Evolutionary conservation across 2,888 invertebrate species (phyloP), one percentile per base, ranked within the genome.

Genomic region (Pherbina coryleti): DNA sequence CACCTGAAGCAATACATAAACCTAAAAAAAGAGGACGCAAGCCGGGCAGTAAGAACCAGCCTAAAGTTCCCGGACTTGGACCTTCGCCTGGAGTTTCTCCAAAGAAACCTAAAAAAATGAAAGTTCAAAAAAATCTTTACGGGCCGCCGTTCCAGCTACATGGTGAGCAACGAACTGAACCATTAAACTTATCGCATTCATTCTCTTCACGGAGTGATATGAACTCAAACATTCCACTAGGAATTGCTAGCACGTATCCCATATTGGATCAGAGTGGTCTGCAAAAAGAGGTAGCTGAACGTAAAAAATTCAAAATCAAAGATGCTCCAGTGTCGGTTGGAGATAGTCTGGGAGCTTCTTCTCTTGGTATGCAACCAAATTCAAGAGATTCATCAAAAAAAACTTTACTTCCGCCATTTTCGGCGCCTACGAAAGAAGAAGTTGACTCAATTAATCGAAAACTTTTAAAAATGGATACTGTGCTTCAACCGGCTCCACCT

Each of bases 391-490:
- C 49, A 2, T 28, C 11, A 5, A 75, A 75, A 67, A 66, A 37
- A 55, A 55, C 34, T 8, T 3, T 7, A 34, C 55, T 67, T 37
- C 31, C 31, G 9, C 31, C 51, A 1, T 75, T 66, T 34, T 75
- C 75, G 22, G 75, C 34, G 19, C 84, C 84, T 11, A 83, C 84
- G 5, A 84, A 80, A 31, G 85, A 85, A 72, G 84, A 85, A 79
- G 83, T 85, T 0, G 83, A 82, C 70, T 82, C 83, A 4, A 84
- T 85, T 49, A 90, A 82, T 89, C 91, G 85, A 85, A 90, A 82
- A 84, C 90, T 89, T 88, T 91, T 88, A 91, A 91, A 89, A 90
- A 85, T 85, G 83, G 85, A 86, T 60, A 86, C 84, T 5, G 82
- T 86, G 53, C 75, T 85, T n/a, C 83, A 84, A 44, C 78, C 84